Evolutionary conservation across 2,888 invertebrate genomes (phyloP), one percentile per base, ranked within the genome.

Genomic region (Hoplodrina ambigua): DNA sequence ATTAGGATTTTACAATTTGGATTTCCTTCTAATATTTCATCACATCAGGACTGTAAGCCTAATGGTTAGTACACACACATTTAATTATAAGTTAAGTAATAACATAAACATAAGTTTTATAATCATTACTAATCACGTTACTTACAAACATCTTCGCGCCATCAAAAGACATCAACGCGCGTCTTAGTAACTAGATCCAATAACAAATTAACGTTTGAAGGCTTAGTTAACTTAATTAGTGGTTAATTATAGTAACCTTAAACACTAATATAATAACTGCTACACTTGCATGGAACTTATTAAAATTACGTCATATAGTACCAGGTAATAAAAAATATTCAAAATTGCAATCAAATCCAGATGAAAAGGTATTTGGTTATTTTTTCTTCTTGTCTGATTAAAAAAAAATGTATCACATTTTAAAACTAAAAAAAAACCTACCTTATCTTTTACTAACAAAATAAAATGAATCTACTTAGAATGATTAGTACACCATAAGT

Each of bases 81-180:
- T 54, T 65, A 54, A 69, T 58, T 61, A 17, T 77, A 67, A 57
- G 15, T 63, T 73, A 72, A 76, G n/a, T 52, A 75, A 54, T 74
- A 71, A 71, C 60, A 69, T 59, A 50, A 56, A 62, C 25, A 57
- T 71, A 73, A 63, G 46, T 52, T 61, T 73, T 59, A 19, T 71
- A 68, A 70, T 57, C 13, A 68, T 64, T 46, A 68, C 33, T 77
- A 80, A 80, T 75, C 53, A 75, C 8, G 11, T 19, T 52, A 80
- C 75, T 77, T 78, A 80, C 37, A 49, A 73, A 77, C 76, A 86
- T 80, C 84, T 87, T 79, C 89, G 70, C 62, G 70, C 78, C 82
- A 81, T 84, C 81, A 94, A 94, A 94, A 96, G 95, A 96, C 94
- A 90, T 96, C 94, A 95, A 96, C 95, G 95, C 94, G 94, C 90